Evolutionary conservation across 1,140 invertebrate genomes (phyloP).

Genomic region (Listronotus bonariensis): DNA sequence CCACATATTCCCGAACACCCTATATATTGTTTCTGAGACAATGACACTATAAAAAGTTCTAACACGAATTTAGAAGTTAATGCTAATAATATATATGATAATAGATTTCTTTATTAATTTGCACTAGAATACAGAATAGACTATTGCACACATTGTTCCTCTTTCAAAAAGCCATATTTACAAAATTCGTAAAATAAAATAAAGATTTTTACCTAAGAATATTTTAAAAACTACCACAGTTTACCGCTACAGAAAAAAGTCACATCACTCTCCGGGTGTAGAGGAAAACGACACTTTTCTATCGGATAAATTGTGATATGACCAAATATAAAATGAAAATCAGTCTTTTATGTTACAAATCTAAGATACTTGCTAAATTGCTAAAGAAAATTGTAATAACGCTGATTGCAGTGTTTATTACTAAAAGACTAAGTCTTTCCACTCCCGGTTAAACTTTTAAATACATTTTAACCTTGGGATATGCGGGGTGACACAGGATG

Average conservation of each 20-base stretch:
- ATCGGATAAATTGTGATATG: background rate
- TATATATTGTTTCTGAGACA: background rate
- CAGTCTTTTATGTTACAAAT: conserved; percentile 13
- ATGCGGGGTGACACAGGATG: no score
- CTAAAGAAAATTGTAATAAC: background rate
- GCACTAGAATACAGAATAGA: no score
- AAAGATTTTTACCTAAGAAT: background rate
- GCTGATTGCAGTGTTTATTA: no score
- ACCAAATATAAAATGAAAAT: background rate
- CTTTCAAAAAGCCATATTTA: background rate
- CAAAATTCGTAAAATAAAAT: conserved; percentile 8
- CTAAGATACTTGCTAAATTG: background rate
- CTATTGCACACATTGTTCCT: conserved; percentile 2
- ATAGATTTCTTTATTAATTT: no score
- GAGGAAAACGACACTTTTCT: background rate
- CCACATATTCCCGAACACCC: no score
- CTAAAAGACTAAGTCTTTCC: no score
- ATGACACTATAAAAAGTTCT: background rate
- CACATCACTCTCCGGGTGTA: background rate
- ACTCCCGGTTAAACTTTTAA: no score
- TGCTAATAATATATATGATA: background rate
- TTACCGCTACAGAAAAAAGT: background rate
- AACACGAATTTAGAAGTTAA: background rate
- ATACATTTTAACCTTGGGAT: no score
- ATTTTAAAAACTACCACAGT: background rate